phyloP scores from a whole-genome alignment of 1,140 invertebrate species.

The Aporrectodea caliginosa region DNA sequence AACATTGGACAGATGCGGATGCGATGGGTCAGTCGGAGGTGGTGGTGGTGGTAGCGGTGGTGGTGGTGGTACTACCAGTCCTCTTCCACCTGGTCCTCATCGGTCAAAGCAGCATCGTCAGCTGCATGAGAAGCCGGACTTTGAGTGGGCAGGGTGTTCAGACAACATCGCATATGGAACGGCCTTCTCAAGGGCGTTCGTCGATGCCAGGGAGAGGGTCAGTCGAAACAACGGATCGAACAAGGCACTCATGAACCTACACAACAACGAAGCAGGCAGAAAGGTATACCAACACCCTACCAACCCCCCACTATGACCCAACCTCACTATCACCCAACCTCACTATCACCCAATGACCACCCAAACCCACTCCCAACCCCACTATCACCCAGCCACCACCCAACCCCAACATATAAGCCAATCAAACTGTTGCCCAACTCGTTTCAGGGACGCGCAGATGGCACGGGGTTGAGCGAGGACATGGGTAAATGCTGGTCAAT shows the following conservation, averaged over 20 bases:
- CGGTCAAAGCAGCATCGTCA: not conserved
- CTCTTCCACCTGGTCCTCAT: not conserved
- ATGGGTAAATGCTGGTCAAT: too few species aligned
- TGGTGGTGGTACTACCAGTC: not conserved
- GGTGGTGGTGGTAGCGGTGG: not conserved
- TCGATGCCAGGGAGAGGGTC: slow-evolving; percentile 56
- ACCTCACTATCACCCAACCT: not conserved
- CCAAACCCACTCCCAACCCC: too few species aligned
- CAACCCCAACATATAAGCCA: too few species aligned
- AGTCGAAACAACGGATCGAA: slow-evolving; percentile 62
- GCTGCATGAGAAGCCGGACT: slow-evolving; percentile 52
- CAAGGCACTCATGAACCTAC: slow-evolving; percentile 82
- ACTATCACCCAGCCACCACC: too few species aligned
- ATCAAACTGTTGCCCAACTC: too few species aligned
- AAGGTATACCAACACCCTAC: slow-evolving; percentile 61
- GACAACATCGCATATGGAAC: slow-evolving; percentile 62
- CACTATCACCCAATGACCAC: slow-evolving; percentile 19
- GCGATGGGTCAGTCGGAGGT: slow-evolving; percentile 45
- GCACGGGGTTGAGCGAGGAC: too few species aligned
- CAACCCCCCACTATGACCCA: not conserved
- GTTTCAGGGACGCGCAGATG: too few species aligned
- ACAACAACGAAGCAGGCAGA: slow-evolving; percentile 90
- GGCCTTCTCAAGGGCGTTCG: slow-evolving; percentile 60
- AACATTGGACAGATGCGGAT: slow-evolving; percentile 72
- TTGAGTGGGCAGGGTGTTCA: slow-evolving; percentile 59